Base-by-base conservation (phyloP, 2,113 vertebrate genomes). In the Poeciliopsis turrubarensis region DNA sequence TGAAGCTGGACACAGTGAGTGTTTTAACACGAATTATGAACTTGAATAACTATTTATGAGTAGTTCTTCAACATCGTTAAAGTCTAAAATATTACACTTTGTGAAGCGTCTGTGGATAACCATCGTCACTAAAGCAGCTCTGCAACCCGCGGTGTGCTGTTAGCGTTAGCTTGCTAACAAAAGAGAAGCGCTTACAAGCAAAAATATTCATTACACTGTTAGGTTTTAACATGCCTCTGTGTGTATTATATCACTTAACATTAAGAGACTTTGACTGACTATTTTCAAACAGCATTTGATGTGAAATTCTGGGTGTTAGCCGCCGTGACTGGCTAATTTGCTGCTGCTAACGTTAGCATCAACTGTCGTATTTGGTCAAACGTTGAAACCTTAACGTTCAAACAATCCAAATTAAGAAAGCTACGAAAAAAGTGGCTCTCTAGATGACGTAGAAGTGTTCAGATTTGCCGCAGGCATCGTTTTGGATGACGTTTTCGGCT, bases 91-190 rank as follows among this genome's bases (percentile, higher is more conserved):
- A n/a, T n/a, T 19, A 10, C 0, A 11, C 51, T 57, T 25, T n/a
- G n/a, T 39, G 63, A 72, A 14, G 15, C 4, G 5, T 41, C 9
- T 70, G 65, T 75, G 61, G 37, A 68, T 61, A 44, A 73, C 83
- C 57, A 61, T 34, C 74, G 65, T 74, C 79, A 86, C 75, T 70
- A 29, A 25, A 25, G 70, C 51, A 44, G 64, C 64, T 19, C 2
- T 70, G 65, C 65, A 68, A 70, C 34, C 70, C 76, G 72, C 60
- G 15, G 15, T 19, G 39, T 39, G 54, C 4, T 19, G 77, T 69
- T 81, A 72, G 62, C 57, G 13, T 62, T 62, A 73, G 69, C 73
- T 65, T 62, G n/a, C 75, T 77, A 71, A 89, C 87, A 90, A 90
- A 84, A 87, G 83, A 68, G 61, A 61, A 19, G 9, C 25, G 1